Base-by-base conservation (phyloP, 2,797 vertebrate species). In the Nasua narica region DNA sequence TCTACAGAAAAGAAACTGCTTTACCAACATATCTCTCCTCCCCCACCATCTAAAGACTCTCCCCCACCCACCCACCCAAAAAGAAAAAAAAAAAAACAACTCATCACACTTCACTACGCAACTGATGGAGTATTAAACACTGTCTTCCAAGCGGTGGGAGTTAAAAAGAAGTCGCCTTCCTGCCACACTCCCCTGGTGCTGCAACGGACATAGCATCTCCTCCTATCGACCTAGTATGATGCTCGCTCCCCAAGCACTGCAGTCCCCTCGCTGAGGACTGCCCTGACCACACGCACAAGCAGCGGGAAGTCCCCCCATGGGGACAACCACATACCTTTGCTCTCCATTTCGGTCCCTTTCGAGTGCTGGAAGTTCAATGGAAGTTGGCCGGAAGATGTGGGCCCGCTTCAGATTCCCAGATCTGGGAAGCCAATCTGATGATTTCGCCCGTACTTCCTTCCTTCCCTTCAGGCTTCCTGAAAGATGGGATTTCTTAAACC, bases 271-370 rank as follows among this genome's bases (percentile, higher is more conserved):
- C 94, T 8, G 84, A 96, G 88, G 83, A 97, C 96, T 87, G 97
- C 96, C 85, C 94, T 67, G 92, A 90, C 95, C 96, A 92, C 96
- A 97, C 52, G 93, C 96, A 92, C 97, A 87, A 29, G 90, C 96
- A 90, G 76, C 37, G 90, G 76, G 70, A 96, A 95, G 95, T 96
- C 96, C 95, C 97, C 96, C 48, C 23, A n/a, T 60, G 69, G 86
- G 86, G 77, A 78, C 92, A 93, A 94, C 40, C 90, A 92, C 98
- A 96, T 98, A 97, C 98, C 98, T 98, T 97, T 98, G 97, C 98
- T 97, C 94, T 98, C 99, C 99, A 99, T 99, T 97, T 98, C 98
- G 97, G 98, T 98, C 97, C 97, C 97, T 98, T 95, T 92, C 69
- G 98, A 98, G 98, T 97, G 97, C 96, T 96, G 98, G 98, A 98